Percentiles rank a stretch among this genome's conserved stretches.
Evolutionary conservation across 2,113 vertebrate genomes (phyloP).

Genomic region (Gallinago media): DNA sequence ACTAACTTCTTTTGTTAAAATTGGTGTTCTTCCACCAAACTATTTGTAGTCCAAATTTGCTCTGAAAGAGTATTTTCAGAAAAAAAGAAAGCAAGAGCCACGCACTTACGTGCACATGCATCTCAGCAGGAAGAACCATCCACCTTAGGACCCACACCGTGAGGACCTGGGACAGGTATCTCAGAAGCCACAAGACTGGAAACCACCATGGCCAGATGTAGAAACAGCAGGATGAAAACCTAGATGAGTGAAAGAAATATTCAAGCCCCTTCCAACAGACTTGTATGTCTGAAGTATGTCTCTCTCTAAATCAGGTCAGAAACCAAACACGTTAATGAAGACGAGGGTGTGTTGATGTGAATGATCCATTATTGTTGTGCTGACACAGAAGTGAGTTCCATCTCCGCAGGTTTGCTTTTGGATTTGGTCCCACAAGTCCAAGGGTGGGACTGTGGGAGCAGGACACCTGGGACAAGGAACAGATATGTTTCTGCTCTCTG

Average conservation of each 20-base stretch:
- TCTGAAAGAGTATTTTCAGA: background rate
- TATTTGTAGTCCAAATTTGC: background rate
- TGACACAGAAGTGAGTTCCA: background rate
- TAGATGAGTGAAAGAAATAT: background rate
- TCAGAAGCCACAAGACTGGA: background rate
- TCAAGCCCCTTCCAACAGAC: background rate
- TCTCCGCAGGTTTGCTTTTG: background rate
- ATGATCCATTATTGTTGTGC: background rate
- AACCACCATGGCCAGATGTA: accelerated
- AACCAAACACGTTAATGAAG: background rate
- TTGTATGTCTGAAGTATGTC: background rate
- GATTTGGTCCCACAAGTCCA: background rate
- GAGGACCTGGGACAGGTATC: background rate
- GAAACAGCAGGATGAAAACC: background rate
- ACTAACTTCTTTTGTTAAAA: background rate
- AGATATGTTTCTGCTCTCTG: background rate
- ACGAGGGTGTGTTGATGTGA: accelerated
- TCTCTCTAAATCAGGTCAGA: background rate
- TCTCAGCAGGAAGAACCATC: background rate
- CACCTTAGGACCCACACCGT: background rate
- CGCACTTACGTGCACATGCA: background rate
- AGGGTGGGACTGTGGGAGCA: background rate
- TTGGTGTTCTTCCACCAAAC: background rate
- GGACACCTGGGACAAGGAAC: background rate
- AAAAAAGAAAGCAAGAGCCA: background rate